A percentile compares a stretch with the other conserved stretches of the same genome.
Conservation (phyloP, 2,888 invertebrate genomes). For the Luperina testacea region DNA sequence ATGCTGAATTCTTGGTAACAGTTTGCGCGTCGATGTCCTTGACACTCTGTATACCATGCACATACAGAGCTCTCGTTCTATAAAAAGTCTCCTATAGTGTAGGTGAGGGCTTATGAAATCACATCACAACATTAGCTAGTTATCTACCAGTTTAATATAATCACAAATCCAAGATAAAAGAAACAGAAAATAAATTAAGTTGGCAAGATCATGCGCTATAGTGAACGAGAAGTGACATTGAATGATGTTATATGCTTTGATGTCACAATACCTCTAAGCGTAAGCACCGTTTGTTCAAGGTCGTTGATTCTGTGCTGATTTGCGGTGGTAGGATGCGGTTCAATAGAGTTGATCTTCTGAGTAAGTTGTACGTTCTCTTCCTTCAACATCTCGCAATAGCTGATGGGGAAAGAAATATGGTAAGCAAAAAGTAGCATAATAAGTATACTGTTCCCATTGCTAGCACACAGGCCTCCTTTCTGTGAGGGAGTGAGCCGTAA, state of each 20-base stretch:
- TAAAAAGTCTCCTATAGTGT: neutral
- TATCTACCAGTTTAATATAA: neutral
- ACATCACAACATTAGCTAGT: conserved; percentile 14
- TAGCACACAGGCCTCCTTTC: too few species aligned
- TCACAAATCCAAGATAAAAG: neutral
- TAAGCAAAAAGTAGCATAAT: neutral
- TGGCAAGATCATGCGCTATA: neutral
- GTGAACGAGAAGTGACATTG: neutral
- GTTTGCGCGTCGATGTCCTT: too few species aligned
- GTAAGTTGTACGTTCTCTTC: conserved; percentile 90
- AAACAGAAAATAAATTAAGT: neutral
- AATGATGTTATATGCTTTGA: neutral
- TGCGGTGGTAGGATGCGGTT: conserved; percentile 73
- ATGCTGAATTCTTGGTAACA: too few species aligned
- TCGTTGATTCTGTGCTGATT: conserved; percentile 84
- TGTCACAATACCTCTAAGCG: conserved; percentile 80
- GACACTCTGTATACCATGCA: neutral
- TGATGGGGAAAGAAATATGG: conserved; percentile 60
- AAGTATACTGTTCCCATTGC: too few species aligned
- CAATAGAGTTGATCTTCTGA: conserved; percentile 78
- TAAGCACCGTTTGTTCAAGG: conserved; percentile 88
- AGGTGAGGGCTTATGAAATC: neutral
- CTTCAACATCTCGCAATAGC: conserved; percentile 91
- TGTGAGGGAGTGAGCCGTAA: too few species aligned
- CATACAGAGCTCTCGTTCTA: too few species aligned